phyloP scores from a whole-genome alignment of 2,113 vertebrate genomes.

The Tringa solitaria region DNA sequence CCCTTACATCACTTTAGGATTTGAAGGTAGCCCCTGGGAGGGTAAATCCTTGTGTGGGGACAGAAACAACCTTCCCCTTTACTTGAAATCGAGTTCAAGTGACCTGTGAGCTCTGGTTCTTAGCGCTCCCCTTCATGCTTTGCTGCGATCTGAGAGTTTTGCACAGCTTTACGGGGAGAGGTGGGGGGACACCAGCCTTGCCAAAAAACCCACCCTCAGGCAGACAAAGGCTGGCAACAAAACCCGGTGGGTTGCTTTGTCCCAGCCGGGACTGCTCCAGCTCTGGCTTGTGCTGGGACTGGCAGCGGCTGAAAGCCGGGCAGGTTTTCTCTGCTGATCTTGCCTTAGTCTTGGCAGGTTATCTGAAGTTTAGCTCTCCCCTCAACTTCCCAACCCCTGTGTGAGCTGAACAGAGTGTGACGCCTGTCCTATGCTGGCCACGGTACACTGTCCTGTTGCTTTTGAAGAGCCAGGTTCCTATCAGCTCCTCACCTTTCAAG shows the following conservation, averaged over 20 bases:
- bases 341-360: background rate
- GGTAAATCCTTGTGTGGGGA: background rate
- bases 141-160: background rate
- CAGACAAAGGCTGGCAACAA: background rate
- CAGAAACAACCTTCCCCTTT: background rate
- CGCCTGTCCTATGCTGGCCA: background rate
- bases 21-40: background rate
- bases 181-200: background rate
- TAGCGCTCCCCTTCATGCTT: background rate
- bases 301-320: background rate
- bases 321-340: background rate
- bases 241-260: background rate
- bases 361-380: background rate
- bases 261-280: background rate
- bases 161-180: background rate
- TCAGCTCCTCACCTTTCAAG: background rate
- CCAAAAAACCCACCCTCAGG: background rate
- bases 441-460: rapidly evolving
- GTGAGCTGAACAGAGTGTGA: rapidly evolving
- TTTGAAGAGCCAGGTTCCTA: background rate
- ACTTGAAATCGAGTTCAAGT: background rate
- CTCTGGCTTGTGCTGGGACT: background rate
- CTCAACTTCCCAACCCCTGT: background rate
- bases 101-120: background rate
- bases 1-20: background rate